Percentiles rank a stretch among this genome's conserved stretches.
Conservation (phyloP, 2,888 invertebrate genomes). For the Onchidella celtica region DNA sequence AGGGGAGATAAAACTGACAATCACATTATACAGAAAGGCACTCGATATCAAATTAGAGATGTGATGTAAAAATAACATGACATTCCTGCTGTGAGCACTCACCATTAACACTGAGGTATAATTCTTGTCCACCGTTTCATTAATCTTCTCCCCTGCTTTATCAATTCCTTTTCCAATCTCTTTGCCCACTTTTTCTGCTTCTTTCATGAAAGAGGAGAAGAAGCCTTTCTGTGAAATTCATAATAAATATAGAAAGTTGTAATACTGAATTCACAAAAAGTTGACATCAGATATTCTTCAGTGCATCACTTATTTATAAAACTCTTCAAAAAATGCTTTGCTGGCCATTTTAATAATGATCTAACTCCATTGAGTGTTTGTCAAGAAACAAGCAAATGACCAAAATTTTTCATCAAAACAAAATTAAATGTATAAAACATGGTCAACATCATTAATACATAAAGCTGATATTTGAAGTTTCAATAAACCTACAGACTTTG, state of each 20-base stretch:
- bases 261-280: background rate
- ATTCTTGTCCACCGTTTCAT: constrained; percentile 58
- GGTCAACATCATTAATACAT: too few relatives aligned
- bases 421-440: too few relatives aligned
- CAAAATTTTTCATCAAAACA: background rate
- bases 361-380: background rate
- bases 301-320: background rate
- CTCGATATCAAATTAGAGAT: too few relatives aligned
- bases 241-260: background rate
- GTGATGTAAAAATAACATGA: too few relatives aligned
- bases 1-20: too few relatives aligned
- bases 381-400: background rate
- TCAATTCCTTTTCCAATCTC: constrained; percentile 63
- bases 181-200: constrained; percentile 64
- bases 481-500: too few relatives aligned
- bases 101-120: constrained; percentile 40
- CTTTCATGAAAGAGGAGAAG: constrained; percentile 65
- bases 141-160: constrained; percentile 61
- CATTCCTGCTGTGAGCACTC: background rate
- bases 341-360: too few relatives aligned
- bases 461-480: too few relatives aligned
- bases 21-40: too few relatives aligned
- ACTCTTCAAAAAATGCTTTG: background rate
- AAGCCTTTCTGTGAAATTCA: constrained; percentile 61
- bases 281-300: background rate